phyloP scores from a whole-genome alignment of 2,113 vertebrate species.

The Cepphus grylle region DNA sequence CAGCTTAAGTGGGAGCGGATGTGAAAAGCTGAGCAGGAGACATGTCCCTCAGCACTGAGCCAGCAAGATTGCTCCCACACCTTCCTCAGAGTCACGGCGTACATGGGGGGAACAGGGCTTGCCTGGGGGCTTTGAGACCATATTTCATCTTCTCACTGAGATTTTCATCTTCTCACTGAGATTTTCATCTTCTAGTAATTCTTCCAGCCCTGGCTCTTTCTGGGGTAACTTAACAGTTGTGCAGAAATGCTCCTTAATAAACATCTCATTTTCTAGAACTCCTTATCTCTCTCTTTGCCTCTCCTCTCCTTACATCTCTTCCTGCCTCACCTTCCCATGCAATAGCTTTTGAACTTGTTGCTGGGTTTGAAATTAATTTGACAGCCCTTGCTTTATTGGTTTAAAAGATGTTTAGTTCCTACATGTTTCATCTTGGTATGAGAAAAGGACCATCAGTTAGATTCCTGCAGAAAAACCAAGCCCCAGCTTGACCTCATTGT shows the following conservation, averaged over 20 bases:
- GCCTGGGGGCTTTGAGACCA: not conserved
- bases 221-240: not conserved
- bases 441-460: not conserved
- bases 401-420: not conserved
- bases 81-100: not conserved
- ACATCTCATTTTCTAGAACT: not conserved
- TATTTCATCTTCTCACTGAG: not conserved
- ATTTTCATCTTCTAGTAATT: not conserved
- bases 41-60: not conserved
- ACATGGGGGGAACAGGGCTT: not conserved
- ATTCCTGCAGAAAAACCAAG: not conserved
- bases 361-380: not conserved
- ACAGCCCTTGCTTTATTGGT: not conserved
- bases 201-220: not conserved
- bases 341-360: not conserved
- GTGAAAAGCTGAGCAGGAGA: not conserved
- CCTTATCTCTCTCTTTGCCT: not conserved
- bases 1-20: constrained; percentile 14
- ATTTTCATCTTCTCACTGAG: too few relatives aligned
- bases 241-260: not conserved
- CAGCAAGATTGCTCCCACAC: not conserved
- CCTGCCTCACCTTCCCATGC: not conserved
- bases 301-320: not conserved
- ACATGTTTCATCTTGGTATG: not conserved
- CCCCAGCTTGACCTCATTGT: not conserved